A percentile compares a stretch with the other conserved stretches of the same genome.
Evolutionary conservation across 2,888 invertebrate genomes (phyloP).

Genomic region (Drosophila macrothrix): DNA sequence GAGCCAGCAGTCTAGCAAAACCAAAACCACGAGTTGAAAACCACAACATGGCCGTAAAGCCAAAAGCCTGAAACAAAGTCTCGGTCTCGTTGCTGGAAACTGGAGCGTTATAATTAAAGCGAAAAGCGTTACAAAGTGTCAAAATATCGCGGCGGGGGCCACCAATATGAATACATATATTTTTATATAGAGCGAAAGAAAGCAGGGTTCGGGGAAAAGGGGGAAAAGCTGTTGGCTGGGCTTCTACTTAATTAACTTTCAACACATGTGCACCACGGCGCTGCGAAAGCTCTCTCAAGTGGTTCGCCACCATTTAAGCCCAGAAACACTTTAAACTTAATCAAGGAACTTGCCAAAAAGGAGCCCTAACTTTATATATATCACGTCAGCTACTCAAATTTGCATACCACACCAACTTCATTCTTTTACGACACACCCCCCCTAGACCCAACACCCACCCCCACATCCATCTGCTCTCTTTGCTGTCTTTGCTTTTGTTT

Average conservation of each 20-base stretch:
- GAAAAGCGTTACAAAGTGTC: constrained; percentile 59
- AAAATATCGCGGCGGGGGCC: constrained; percentile 50
- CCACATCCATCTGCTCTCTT: background rate
- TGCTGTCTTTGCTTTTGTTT: constrained; percentile 49
- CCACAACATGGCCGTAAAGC: constrained; percentile 38
- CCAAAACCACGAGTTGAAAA: constrained; percentile 15
- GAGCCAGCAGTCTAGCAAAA: constrained; percentile 21
- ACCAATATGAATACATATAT: constrained; percentile 6
- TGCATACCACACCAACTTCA: constrained; percentile 34
- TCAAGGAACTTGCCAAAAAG: constrained; percentile 18
- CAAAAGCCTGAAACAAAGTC: constrained; percentile 12
- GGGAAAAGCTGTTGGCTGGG: constrained; percentile 22
- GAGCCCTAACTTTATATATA: constrained; percentile 33
- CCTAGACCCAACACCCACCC: background rate
- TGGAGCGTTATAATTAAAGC: constrained; percentile 64
- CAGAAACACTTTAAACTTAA: constrained; percentile 54
- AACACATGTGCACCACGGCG: constrained; percentile 38
- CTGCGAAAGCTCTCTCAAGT: constrained; percentile 10
- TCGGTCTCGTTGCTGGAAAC: constrained; percentile 11
- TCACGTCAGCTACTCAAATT: constrained; percentile 49
- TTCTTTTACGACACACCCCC: background rate
- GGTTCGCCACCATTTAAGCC: constrained; percentile 29
- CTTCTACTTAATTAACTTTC: constrained; percentile 70
- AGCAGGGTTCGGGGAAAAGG: background rate
- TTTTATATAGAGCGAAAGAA: background rate